These are phyloP conservation scores for mouse (Mus musculus) DNA, from an alignment of 2,113 vertebrate genomes.

Conservation along the genomic window DNA sequence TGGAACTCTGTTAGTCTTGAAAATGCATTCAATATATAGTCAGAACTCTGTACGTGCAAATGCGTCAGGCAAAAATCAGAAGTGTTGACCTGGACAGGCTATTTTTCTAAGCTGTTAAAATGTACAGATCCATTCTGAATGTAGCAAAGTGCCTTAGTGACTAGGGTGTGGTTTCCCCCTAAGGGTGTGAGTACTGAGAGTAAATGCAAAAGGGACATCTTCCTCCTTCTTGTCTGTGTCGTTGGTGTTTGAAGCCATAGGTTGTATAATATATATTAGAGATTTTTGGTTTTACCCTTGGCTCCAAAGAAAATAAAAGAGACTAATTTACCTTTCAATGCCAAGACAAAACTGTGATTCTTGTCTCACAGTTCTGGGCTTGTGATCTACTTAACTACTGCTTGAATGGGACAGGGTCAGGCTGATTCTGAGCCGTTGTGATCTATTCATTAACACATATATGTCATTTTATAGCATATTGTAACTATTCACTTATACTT, in stretches of 20 bases:
- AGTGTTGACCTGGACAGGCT: neutral
- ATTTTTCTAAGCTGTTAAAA: conserved; percentile 1
- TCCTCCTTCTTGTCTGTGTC: neutral
- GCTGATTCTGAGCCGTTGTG: neutral
- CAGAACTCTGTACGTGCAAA: neutral
- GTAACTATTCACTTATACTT: neutral
- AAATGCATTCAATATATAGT: neutral
- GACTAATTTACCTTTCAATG: neutral
- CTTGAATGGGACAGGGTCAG: neutral
- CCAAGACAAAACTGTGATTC: neutral
- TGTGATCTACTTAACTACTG: neutral
- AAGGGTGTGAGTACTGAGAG: neutral
- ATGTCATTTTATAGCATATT: neutral
- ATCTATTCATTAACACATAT: neutral
- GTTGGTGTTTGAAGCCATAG: neutral
- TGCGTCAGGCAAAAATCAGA: neutral
- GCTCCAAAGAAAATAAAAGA: neutral
- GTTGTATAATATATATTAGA: neutral
- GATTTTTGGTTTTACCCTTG: conserved; percentile 14
- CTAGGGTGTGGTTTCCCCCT: neutral
- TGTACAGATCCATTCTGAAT: conserved; percentile 20
- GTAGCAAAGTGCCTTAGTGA: neutral
- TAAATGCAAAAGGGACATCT: conserved; percentile 3
- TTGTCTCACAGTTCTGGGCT: neutral
- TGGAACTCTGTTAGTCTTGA: neutral